Conservation (phyloP, 1,140 invertebrate genomes). For the Aphidius gifuensis region DNA sequence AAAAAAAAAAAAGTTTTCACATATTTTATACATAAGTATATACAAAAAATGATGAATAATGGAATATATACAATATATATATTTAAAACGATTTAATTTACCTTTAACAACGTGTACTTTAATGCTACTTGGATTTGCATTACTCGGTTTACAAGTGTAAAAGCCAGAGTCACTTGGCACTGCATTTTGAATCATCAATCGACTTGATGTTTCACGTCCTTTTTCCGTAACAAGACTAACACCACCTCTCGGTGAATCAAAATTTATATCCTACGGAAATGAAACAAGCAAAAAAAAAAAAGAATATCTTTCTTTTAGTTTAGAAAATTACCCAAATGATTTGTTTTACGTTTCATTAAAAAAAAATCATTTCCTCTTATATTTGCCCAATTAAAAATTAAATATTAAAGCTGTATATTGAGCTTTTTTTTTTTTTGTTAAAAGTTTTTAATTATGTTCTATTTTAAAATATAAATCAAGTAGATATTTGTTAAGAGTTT, state of each 20-base stretch:
- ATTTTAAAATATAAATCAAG: no score
- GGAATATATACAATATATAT: background rate
- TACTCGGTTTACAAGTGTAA: constrained; percentile 63
- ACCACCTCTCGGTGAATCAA: constrained; percentile 58
- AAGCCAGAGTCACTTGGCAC: constrained; percentile 57
- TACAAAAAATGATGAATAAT: background rate
- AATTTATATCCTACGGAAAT: constrained; percentile 53
- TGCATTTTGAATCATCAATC: constrained; percentile 61
- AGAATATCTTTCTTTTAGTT: background rate
- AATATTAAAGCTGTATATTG: no score
- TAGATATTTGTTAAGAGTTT: no score
- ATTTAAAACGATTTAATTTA: constrained; percentile 35
- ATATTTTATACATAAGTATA: background rate
- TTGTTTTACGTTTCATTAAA: no score
- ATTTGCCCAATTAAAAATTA: no score
- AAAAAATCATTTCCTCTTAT: no score
- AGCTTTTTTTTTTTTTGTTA: no score
- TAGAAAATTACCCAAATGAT: no score
- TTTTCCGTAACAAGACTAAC: constrained; percentile 61
- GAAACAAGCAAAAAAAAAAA: constrained; percentile 8
- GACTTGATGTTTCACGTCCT: constrained; percentile 59
- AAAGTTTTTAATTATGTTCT: no score
- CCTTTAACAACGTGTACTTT: constrained; percentile 65
- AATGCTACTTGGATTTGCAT: constrained; percentile 61
- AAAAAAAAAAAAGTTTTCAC: background rate